Conservation (phyloP, 2,888 invertebrate species). For the Oxyscelio sp. region DNA sequence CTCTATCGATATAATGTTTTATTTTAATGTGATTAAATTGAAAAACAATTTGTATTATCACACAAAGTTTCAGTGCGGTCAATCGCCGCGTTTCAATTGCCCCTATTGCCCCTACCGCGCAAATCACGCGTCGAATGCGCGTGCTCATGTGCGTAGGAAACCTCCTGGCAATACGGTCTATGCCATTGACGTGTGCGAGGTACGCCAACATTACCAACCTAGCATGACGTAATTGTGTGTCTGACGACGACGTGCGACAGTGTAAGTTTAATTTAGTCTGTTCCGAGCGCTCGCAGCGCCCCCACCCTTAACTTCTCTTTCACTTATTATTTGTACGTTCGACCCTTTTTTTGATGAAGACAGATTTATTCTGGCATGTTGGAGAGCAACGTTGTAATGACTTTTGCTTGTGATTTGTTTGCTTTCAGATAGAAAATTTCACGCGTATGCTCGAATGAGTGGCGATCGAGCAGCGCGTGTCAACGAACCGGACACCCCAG, state of each 20-base stretch:
- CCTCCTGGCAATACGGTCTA: no score
- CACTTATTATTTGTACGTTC: neutral
- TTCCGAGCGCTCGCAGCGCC: constrained; percentile 5
- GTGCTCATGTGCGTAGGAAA: no score
- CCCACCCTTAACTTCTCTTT: neutral
- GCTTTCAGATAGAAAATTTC: constrained; percentile 64
- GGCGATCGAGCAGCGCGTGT: neutral
- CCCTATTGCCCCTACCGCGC: no score
- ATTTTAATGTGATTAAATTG: no score
- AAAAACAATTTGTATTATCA: no score
- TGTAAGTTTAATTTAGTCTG: constrained; percentile 47
- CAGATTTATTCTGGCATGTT: neutral
- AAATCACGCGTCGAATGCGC: no score
- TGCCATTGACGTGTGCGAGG: no score
- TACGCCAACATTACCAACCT: constrained; percentile 53
- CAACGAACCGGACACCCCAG: constrained; percentile 2
- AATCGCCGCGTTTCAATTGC: no score
- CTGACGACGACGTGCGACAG: constrained; percentile 22
- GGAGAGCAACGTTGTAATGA: no score
- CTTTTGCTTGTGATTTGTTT: no score
- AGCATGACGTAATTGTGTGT: constrained; percentile 61
- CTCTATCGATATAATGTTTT: no score
- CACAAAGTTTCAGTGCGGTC: no score
- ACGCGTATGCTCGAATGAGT: constrained; percentile 45
- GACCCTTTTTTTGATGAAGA: neutral